phyloP scores from a whole-genome alignment of 2,888 invertebrate genomes.

The Synanthedon myopaeformis region DNA sequence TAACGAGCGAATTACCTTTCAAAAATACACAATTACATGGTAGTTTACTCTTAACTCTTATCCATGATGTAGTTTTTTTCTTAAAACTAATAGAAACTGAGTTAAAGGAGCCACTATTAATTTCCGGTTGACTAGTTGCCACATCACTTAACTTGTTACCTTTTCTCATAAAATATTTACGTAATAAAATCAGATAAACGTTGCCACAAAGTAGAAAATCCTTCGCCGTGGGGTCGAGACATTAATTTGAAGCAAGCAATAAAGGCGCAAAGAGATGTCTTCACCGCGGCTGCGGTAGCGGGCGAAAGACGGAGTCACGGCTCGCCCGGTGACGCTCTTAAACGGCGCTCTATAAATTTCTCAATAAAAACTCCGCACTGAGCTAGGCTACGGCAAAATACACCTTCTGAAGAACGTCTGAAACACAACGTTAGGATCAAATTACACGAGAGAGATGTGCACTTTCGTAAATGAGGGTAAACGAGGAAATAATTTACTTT shows the following conservation, averaged over 20 bases:
- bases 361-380: constrained; percentile 39
- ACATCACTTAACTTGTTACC: constrained; percentile 17
- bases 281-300: constrained; percentile 25
- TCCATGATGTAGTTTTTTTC: no score
- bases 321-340: constrained; percentile 43
- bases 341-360: constrained; percentile 57
- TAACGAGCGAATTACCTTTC: no score
- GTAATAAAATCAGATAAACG: constrained; percentile 58
- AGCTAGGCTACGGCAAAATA: constrained; percentile 28
- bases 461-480: constrained; percentile 47
- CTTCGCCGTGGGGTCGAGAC: constrained; percentile 51
- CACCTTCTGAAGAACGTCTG: constrained; percentile 32
- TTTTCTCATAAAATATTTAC: constrained; percentile 27
- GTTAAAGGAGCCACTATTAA: background rate
- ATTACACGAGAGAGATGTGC: constrained; percentile 34
- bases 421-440: constrained; percentile 22
- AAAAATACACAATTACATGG: no score
- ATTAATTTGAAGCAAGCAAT: constrained; percentile 68
- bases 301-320: constrained; percentile 14
- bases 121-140: constrained; percentile 1
- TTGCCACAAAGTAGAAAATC: constrained; percentile 57
- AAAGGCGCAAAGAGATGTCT: constrained; percentile 60
- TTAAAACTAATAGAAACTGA: background rate
- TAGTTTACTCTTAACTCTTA: no score
- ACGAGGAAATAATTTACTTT: constrained; percentile 62